Base-by-base conservation (phyloP, 2,888 invertebrate genomes). In the Volucella zonaria region DNA sequence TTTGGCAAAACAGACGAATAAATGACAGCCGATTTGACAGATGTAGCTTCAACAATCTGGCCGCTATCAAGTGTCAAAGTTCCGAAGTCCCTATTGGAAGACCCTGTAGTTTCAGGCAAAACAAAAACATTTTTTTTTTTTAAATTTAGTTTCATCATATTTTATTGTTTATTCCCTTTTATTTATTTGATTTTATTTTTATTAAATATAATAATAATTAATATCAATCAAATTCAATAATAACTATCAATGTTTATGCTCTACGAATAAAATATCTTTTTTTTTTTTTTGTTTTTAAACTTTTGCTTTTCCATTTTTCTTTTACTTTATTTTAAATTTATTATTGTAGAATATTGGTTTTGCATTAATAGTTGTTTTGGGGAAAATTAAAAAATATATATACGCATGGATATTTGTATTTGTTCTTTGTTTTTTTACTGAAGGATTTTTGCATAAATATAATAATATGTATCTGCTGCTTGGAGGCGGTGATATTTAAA, bases 181-280 rank as follows among this genome's bases (percentile, higher is more conserved):
- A 66, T 75, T 78, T 51, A 66, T 83, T 83, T 79, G 54, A 70
- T 79, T 75, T 76, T 64, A 15, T 15, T 71, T 71, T 75, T 71
- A 74, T 71, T 82, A 54, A 61, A 76, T 81, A 67, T 74, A 73
- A 77, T 78, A 64, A 71, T 76, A 76, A 82, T 78, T 47, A 71
- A 70, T 76, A 70, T 70, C 78, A 76, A 83, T 74, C 61, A 68
- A 68, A 74, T 81, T 83, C 66, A 82, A 74, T 79, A 83, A 79
- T 79, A 83, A 76, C 83, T 80, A 83, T 71, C 71, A 83, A 83
- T 80, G 71, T 83, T 75, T 77, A 71, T 45, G 71, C 66, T 71
- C 75, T 83, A 80, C 49, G 79, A 76, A 80, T 80, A 79, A 76
- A 82, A 82, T 83, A 80, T 82, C 54, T 66, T 59, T 51, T 42